Evolutionary conservation across 2,888 invertebrate genomes (phyloP).

Genomic region (Callinectes sapidus): DNA sequence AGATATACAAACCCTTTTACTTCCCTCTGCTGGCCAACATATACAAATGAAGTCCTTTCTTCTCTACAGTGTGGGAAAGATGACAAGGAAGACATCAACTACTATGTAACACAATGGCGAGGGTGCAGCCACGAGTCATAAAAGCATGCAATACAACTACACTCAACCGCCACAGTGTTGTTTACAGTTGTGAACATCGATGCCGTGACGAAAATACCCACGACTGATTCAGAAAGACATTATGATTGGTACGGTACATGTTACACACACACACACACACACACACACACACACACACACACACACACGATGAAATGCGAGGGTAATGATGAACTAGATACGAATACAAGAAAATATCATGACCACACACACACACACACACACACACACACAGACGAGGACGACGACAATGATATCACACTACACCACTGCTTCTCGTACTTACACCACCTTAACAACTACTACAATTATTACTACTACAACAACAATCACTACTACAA

Average conservation of each 20-base stretch:
- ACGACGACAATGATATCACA: not conserved
- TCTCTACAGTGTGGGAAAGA: not conserved
- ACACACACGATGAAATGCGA: not conserved
- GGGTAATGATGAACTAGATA: not conserved
- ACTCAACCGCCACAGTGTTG: not conserved
- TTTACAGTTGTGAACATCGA: not conserved
- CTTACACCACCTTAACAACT: not conserved
- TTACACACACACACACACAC: slow-evolving; percentile 26
- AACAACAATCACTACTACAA: not conserved
- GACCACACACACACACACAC: not conserved
- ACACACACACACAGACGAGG: not conserved
- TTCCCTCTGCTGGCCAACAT: not conserved
- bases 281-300: slow-evolving; percentile 30
- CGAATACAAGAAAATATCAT: not conserved
- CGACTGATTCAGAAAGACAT: not conserved
- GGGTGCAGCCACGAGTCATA: not conserved
- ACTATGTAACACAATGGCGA: not conserved
- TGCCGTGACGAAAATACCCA: not conserved
- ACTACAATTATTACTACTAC: not conserved
- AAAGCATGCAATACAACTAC: not conserved
- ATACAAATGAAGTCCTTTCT: not conserved
- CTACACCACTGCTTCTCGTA: not conserved
- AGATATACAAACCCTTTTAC: not conserved
- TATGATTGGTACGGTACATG: not conserved
- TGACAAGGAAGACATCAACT: not conserved